Percentiles rank a stretch among this genome's conserved stretches.
These are phyloP conservation scores for Xenops minutus DNA, from an alignment of 2,797 vertebrate genomes.

Conservation along the genomic window DNA sequence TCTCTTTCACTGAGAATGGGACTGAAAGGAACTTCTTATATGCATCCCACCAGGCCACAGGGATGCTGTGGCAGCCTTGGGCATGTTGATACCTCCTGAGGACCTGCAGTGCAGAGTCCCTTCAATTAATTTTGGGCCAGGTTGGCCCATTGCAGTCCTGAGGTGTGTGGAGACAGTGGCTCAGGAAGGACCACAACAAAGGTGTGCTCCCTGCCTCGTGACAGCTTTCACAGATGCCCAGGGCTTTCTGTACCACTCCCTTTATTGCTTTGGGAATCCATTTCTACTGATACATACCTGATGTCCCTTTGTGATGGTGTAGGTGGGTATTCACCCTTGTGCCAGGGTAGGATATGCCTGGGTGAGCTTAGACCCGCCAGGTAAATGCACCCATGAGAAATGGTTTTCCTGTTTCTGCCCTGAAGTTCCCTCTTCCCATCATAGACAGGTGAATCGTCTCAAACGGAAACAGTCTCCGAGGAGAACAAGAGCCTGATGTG, in stretches of 20 bases:
- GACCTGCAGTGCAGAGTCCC: background rate
- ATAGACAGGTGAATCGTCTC: slow-evolving; percentile 86
- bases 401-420: background rate
- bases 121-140: background rate
- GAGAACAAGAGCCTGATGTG: slow-evolving; percentile 94
- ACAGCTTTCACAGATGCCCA: background rate
- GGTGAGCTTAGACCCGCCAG: background rate
- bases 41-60: background rate
- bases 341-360: background rate
- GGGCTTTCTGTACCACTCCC: background rate
- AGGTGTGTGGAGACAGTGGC: background rate
- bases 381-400: background rate
- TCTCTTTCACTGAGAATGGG: background rate
- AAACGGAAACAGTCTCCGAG: slow-evolving; percentile 92
- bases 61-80: background rate
- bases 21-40: background rate
- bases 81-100: background rate
- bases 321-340: background rate
- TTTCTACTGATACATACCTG: background rate
- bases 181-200: background rate
- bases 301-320: background rate
- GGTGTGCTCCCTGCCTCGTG: background rate
- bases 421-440: background rate
- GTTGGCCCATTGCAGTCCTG: background rate
- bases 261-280: background rate